Conservation (phyloP, 2,113 vertebrate genomes). For the Phodopus roborovskii region DNA sequence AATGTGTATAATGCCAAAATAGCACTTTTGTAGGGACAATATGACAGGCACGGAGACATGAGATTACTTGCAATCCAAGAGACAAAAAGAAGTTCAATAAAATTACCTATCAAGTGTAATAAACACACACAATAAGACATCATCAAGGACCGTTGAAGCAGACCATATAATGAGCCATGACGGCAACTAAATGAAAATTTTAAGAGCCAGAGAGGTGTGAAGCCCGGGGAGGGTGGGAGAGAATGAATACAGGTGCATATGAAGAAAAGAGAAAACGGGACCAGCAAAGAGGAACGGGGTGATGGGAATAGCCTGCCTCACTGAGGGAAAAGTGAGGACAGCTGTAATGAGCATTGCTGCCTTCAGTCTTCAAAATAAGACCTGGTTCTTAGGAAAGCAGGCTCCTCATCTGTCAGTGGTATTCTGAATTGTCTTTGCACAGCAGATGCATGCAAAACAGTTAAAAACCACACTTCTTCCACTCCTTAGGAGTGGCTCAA, state of each 20-base stretch:
- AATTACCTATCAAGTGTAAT: slow-evolving; percentile 67
- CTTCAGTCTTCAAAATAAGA: slow-evolving; percentile 70
- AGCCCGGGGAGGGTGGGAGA: no score
- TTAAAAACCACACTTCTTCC: slow-evolving; percentile 62
- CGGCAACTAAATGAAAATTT: slow-evolving; percentile 69
- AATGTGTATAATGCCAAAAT: slow-evolving; percentile 50
- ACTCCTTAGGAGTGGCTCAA: slow-evolving; percentile 35
- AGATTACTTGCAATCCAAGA: slow-evolving; percentile 65
- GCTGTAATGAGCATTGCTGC: slow-evolving; percentile 78
- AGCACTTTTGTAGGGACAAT: not conserved
- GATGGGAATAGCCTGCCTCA: slow-evolving; percentile 73
- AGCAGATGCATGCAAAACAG: slow-evolving; percentile 60
- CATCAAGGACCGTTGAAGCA: slow-evolving; percentile 71
- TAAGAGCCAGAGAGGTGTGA: not conserved
- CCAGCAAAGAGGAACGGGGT: slow-evolving; percentile 70
- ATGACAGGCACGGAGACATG: not conserved
- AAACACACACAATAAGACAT: slow-evolving; percentile 72
- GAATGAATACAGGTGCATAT: slow-evolving; percentile 52
- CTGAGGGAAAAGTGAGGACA: slow-evolving; percentile 75
- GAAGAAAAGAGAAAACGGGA: slow-evolving; percentile 1
- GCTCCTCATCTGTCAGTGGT: slow-evolving; percentile 75
- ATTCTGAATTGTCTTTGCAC: slow-evolving; percentile 58
- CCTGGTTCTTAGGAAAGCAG: slow-evolving; percentile 78
- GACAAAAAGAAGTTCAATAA: slow-evolving; percentile 65
- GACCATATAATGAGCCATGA: slow-evolving; percentile 64